A percentile compares a stretch with the other conserved stretches of the same genome.
Conservation (phyloP, 2,888 invertebrate species). For the Bimastos eiseni region DNA sequence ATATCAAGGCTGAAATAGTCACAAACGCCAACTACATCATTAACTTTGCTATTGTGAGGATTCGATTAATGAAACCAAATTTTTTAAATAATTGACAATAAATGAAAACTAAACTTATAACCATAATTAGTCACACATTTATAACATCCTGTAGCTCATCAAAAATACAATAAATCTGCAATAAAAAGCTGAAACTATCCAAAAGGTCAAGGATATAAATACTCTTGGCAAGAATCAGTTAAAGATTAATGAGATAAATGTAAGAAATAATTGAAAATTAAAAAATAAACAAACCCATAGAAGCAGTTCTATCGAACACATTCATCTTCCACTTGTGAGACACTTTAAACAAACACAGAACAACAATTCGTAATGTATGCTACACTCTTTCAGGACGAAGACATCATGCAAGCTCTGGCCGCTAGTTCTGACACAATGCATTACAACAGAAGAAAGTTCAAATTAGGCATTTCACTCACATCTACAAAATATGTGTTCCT, state of each 20-base stretch:
- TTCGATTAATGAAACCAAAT: background rate
- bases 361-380: background rate
- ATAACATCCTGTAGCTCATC: no score
- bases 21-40: background rate
- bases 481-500: no score
- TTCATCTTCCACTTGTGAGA: constrained; percentile 74
- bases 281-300: constrained; percentile 62
- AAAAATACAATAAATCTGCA: background rate
- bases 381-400: background rate
- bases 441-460: background rate
- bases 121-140: no score
- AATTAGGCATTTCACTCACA: background rate
- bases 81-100: no score
- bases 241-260: background rate
- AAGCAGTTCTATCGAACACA: constrained; percentile 81
- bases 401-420: background rate
- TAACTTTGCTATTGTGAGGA: background rate
- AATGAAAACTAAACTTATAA: no score
- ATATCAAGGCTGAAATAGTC: background rate
- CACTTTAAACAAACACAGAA: constrained; percentile 29
- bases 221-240: background rate
- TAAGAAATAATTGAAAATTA: background rate
- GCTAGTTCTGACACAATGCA: background rate
- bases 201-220: background rate
- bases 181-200: background rate